Evolutionary conservation across 2,113 vertebrate genomes (phyloP), one percentile per base, ranked within the genome.

Genomic region (Lophochroa leadbeateri): DNA sequence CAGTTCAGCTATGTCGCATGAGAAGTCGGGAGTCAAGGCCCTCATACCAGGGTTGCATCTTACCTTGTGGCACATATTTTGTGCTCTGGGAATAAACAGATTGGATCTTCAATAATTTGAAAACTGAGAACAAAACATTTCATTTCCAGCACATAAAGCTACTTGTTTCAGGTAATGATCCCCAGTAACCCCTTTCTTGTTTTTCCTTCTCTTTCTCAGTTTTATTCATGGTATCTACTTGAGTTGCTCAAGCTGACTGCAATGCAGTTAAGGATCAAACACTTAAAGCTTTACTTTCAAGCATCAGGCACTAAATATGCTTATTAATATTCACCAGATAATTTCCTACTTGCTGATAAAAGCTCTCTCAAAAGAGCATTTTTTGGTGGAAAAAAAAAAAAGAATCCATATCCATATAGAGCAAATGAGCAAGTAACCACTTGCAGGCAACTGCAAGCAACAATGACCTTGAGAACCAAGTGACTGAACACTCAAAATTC

Each of bases 261-360:
- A 82, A 69, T 41, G 79, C 57, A 93, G 50, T 80, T 89, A 91
- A 74, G 83, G 84, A 96, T 95, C 97, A 97, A 95, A 95, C 76
- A 96, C 61, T 96, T 94, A 64, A 39, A 84, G 25, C 50, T 69
- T 58, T 83, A n/a, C 58, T 95, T 96, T 97, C 60, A 90, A 58
- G 31, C 53, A 89, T 89, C 50, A 82, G 31, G 39, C 39, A 58
- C 74, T 79, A 91, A 31, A 81, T 60, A 88, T 74, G 44, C 37
- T 90, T 82, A 94, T 96, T 96, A 96, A 96, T 91, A 96, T 92
- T 94, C 96, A 80, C 52, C 41, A 95, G 35, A 94, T 96, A 88
- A 74, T 90, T 92, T 94, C 82, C 17, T 88, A 64, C 78, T 86
- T 96, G 31, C 52, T 88, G 77, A 74, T 93, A 68, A 94, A 95